These are phyloP conservation scores for Dolichopus griseipennis DNA, from an alignment of 2,888 invertebrate species.

Conservation along the genomic window DNA sequence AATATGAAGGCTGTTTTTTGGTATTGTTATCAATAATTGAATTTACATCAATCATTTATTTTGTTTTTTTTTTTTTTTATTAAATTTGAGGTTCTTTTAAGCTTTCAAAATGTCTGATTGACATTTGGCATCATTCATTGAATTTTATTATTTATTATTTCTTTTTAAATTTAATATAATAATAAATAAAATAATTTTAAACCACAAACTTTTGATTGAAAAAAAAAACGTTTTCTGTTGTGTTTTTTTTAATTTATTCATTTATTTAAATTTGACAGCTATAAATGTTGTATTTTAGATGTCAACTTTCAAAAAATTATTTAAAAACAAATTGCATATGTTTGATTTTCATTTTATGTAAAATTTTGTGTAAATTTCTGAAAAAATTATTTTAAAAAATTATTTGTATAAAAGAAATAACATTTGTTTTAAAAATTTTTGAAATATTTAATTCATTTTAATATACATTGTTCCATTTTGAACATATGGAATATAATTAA, in stretches of 20 bases:
- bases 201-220: background rate
- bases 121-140: background rate
- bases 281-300: too few relatives aligned
- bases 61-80: background rate
- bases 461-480: too few relatives aligned
- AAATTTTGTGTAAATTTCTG: too few relatives aligned
- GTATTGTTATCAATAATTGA: background rate
- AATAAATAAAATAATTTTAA: background rate
- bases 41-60: background rate
- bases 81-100: background rate
- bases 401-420: too few relatives aligned
- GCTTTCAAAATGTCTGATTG: background rate
- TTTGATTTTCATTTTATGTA: too few relatives aligned
- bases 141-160: background rate
- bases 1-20: background rate
- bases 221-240: background rate
- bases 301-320: too few relatives aligned
- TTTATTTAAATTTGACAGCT: conserved; percentile 3
- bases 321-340: too few relatives aligned
- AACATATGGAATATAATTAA: too few relatives aligned
- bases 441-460: too few relatives aligned
- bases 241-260: background rate
- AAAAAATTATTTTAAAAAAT: too few relatives aligned
- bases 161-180: too few relatives aligned
- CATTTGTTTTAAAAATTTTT: too few relatives aligned